These are phyloP conservation scores for Biston betularia DNA, from an alignment of 2,888 invertebrate genomes.

Conservation along the genomic window DNA sequence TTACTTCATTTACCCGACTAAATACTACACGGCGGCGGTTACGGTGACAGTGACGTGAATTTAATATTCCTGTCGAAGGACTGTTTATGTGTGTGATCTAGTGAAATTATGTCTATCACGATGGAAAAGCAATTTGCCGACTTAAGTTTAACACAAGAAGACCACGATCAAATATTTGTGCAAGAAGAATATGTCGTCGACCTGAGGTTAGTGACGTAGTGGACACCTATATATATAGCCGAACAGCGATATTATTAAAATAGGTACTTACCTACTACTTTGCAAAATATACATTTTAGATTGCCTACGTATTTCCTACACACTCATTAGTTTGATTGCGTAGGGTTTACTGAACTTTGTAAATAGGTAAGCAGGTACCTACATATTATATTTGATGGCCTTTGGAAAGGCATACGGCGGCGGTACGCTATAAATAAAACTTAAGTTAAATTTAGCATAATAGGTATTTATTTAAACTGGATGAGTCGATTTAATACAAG, in stretches of 20 bases:
- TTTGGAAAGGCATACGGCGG: too few relatives aligned
- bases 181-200: conserved; percentile 86
- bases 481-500: too few relatives aligned
- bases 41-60: conserved; percentile 22
- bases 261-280: background rate
- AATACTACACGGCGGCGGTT: conserved; percentile 6
- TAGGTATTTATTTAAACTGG: background rate
- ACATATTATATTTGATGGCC: too few relatives aligned
- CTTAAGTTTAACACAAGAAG: conserved; percentile 89
- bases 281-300: background rate
- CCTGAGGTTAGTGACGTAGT: conserved; percentile 81
- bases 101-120: conserved; percentile 27
- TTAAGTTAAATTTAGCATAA: too few relatives aligned
- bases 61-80: conserved; percentile 12
- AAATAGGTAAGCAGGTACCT: too few relatives aligned
- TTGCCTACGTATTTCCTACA: background rate
- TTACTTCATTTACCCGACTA: conserved; percentile 1
- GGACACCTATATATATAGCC: too few relatives aligned
- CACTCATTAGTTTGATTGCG: too few relatives aligned
- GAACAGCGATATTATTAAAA: background rate
- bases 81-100: conserved; percentile 14
- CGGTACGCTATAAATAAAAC: too few relatives aligned
- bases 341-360: too few relatives aligned
- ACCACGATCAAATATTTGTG: conserved; percentile 91
- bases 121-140: conserved; percentile 90